A percentile compares a stretch with the other conserved stretches of the same genome.
Evolutionary conservation across 2,113 vertebrate species (phyloP).

Genomic region (Eurystomus gularis): DNA sequence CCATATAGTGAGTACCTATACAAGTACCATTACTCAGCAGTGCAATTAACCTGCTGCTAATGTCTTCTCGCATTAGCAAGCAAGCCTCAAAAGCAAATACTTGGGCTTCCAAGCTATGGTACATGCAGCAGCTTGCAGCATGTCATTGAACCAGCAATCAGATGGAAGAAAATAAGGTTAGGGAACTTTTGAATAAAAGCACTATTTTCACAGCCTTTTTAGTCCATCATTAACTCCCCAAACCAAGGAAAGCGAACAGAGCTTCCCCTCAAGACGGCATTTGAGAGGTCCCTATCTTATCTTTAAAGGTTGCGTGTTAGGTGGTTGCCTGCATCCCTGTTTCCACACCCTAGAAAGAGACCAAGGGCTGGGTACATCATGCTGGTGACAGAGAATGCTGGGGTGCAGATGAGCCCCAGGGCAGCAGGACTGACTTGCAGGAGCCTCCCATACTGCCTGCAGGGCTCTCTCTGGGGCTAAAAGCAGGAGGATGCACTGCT

Average conservation of each 20-base stretch:
- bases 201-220: not conserved
- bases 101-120: not conserved
- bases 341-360: not conserved
- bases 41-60: not conserved
- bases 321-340: not conserved
- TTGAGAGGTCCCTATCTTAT: not conserved
- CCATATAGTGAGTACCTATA: not conserved
- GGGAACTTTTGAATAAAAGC: not conserved
- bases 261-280: not conserved
- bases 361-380: not conserved
- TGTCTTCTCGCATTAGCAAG: not conserved
- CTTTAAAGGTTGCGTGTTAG: not conserved
- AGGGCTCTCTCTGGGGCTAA: not conserved
- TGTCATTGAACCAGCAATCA: not conserved
- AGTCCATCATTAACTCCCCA: not conserved
- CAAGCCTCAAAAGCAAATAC: not conserved
- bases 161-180: accelerated
- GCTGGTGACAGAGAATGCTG: not conserved
- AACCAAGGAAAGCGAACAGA: not conserved
- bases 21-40: not conserved
- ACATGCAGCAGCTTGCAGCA: not conserved
- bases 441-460: not conserved
- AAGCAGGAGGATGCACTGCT: not conserved
- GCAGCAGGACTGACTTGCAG: not conserved
- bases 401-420: not conserved